Base-by-base conservation (phyloP, 2,797 vertebrate species). In the Coregonus ussuriensis region DNA sequence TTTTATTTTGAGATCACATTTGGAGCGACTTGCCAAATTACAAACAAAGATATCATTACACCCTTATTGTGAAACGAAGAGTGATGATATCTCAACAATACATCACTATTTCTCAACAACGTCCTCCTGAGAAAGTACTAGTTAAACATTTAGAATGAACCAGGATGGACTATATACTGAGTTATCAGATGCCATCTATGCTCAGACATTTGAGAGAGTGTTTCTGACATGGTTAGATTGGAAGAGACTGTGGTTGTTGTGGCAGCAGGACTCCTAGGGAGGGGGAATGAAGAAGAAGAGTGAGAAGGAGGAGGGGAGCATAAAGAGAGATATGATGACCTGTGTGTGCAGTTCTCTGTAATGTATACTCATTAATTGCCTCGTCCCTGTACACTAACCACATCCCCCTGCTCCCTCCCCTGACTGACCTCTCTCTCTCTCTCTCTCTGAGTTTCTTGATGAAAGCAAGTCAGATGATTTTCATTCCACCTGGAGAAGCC, bases 311-410 rank as follows among this genome's bases (percentile, higher is more conserved):
- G 18, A 71, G 72, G 71, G 67, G 14, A 73, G 9, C 11, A 47
- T 15, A 21, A 9, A 47, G 37, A n/a, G 68, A 18, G 6, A 37
- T 68, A 9, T 31, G 59, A 63, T 25, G 7, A 25, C 59, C 3
- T 63, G 6, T 63, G 0, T 75, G 0, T 75, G 4, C 16, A 33
- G 62, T 67, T 77, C 76, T 9, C 4, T 81, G 13, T 33, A 80
- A 81, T 41, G 41, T 51, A 56, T 31, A 51, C 52, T 83, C 76
- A 83, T 84, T 76, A 73, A n/a, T 77, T 77, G 76, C 3, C n/a
- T 21, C n/a, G 0, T 21, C 41, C 41, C n/a, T 47, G 18, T 71
- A 18, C n/a, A 21, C 21, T 71, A 11, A 47, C 41, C 41, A 33
- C 67, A 47, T 47, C 9, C 41, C 41, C 9, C 41, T 47, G 41